A percentile compares a stretch with the other conserved stretches of the same genome.
phyloP scores from a whole-genome alignment of 2,888 invertebrate species.

The Athripsodes cinereus region DNA sequence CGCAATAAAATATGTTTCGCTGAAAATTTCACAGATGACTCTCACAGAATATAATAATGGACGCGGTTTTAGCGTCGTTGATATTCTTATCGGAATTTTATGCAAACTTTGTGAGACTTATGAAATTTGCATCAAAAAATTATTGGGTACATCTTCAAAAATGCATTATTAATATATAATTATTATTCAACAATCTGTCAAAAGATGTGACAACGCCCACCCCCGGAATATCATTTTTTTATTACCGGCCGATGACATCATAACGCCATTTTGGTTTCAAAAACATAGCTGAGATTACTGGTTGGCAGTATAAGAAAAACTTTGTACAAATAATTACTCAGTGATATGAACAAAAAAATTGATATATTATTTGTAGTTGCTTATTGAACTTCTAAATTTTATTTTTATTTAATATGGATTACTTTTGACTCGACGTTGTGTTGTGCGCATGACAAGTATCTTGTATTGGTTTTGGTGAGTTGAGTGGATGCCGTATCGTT shows the following conservation, averaged over 20 bases:
- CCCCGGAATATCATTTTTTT: conserved; percentile 20
- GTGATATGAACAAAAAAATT: too few species aligned
- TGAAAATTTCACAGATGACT: too few species aligned
- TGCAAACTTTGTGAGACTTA: too few species aligned
- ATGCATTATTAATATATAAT: too few species aligned
- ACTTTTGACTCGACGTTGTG: background rate
- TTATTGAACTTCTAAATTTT: conserved; percentile 8
- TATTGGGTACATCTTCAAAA: too few species aligned
- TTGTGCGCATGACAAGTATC: conserved; percentile 18
- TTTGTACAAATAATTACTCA: too few species aligned
- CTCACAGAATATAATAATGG: too few species aligned
- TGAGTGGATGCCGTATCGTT: conserved; percentile 19
- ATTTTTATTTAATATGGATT: background rate
- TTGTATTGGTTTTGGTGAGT: conserved; percentile 22
- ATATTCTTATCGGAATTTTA: too few species aligned
- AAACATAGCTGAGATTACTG: conserved; percentile 4
- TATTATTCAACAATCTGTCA: background rate
- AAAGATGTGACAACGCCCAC: conserved; percentile 22
- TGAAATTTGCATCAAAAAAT: too few species aligned
- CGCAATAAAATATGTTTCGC: too few species aligned
- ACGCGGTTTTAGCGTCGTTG: too few species aligned
- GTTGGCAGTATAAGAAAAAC: too few species aligned
- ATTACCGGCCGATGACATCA: conserved; percentile 26
- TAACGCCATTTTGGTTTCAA: conserved; percentile 22
- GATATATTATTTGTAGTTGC: background rate